Evolutionary conservation across 2,888 invertebrate genomes (phyloP).

Genomic region (Eupithecia pulchellata): DNA sequence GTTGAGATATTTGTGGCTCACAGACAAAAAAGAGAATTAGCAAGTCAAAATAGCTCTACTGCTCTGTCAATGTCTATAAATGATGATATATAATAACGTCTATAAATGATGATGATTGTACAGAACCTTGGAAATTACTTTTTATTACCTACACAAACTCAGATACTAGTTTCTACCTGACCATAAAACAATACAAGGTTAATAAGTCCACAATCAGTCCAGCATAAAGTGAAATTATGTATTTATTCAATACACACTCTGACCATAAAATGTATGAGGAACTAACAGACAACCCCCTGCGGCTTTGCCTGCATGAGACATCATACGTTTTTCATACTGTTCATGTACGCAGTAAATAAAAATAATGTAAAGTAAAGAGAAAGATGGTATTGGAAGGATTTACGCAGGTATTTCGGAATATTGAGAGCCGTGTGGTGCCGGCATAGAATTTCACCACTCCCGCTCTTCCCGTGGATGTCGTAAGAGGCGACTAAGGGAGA

Average conservation of each 20-base stretch:
- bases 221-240: conserved; percentile 28
- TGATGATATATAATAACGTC: too few species aligned
- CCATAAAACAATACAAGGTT: conserved; percentile 24
- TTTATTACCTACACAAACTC: background rate
- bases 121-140: background rate
- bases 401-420: background rate
- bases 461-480: too few species aligned
- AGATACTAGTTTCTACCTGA: background rate
- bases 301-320: conserved; percentile 18
- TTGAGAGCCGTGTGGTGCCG: too few species aligned
- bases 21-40: background rate
- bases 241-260: conserved; percentile 38
- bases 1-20: too few species aligned
- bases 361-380: background rate
- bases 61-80: background rate
- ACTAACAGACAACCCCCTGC: conserved; percentile 19
- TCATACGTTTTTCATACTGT: conserved; percentile 9
- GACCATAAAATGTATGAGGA: conserved; percentile 36
- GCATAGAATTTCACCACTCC: too few species aligned
- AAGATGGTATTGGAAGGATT: conserved; percentile 7
- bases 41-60: background rate
- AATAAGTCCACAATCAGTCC: conserved; percentile 24
- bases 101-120: too few species aligned
- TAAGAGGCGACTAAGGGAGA: too few species aligned
- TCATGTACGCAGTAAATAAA: background rate